Conservation (phyloP, 2,888 invertebrate species). For the Lepidocyrtinus sp. region DNA sequence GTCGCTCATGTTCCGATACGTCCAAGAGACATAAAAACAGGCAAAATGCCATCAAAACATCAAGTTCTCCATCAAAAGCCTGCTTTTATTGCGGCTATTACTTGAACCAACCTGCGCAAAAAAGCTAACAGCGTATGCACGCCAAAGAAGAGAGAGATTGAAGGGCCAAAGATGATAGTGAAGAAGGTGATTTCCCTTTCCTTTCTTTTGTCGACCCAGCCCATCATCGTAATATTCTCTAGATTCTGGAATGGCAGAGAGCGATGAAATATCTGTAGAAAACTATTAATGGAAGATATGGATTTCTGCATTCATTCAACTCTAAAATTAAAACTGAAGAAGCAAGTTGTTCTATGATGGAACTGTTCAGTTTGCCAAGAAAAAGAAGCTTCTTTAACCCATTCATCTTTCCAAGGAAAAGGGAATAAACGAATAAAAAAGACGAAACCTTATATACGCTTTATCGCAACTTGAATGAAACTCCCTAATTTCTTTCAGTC, state of each 20-base stretch:
- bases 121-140: background rate
- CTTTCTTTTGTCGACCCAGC: background rate
- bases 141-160: background rate
- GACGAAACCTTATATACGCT: background rate
- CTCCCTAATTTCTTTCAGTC: background rate
- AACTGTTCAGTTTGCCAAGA: slow-evolving; percentile 42
- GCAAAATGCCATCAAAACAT: slow-evolving; percentile 53
- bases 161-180: slow-evolving; percentile 10
- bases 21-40: slow-evolving; percentile 39
- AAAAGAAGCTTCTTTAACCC: slow-evolving; percentile 30
- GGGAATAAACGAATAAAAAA: slow-evolving; percentile 8
- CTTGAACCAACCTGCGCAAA: slow-evolving; percentile 19
- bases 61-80: slow-evolving; percentile 47
- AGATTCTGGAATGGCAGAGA: background rate
- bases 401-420: slow-evolving; percentile 42
- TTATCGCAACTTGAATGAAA: background rate
- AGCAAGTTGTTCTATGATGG: background rate
- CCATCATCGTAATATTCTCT: background rate
- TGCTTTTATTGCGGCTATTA: slow-evolving; percentile 48
- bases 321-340: slow-evolving; percentile 1
- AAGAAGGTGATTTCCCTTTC: background rate
- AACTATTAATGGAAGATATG: slow-evolving; percentile 13
- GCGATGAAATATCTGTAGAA: background rate
- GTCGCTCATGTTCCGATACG: slow-evolving; percentile 27
- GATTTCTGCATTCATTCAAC: slow-evolving; percentile 8